Evolutionary conservation across 2,113 vertebrate species (phyloP), one percentile per base, ranked within the genome.

Genomic region (Diadophis punctatus): DNA sequence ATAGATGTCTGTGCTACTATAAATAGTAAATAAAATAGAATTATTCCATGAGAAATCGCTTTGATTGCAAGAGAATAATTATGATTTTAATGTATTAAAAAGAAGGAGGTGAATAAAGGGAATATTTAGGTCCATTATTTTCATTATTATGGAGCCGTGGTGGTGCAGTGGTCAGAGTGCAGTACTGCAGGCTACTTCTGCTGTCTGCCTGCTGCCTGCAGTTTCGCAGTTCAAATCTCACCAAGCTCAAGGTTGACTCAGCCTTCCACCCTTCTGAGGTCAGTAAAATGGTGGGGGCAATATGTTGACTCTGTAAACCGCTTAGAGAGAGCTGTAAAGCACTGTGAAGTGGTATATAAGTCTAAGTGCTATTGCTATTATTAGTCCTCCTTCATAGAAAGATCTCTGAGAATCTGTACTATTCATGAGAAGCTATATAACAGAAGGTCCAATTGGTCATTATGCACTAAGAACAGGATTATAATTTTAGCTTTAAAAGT

Each of bases 31-130:
- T 43, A 85, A n/a, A 90, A 63, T 55, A 52, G 68, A 80, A 80
- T 90, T 46, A 92, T 74, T n/a, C 11, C 56, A 18, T 3, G 23
- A 46, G 10, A 60, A 46, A 93, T 85, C 4, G n/a, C 89, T 80
- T 6, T 0, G 91, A 88, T 94, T 93, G 43, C 58, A 94, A 93
- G 88, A 52, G 23, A 93, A 94, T 94, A 92, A 6, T 0, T 0
- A 8, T 68, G 3, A 91, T 94, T 93, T 93, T 88, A 60, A 88
- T 74, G 20, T 56, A 80, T 63, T 27, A 89, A 49, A 91, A 46
- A 51, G 14, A 6, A 8, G 1, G 89, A 49, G 4, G 30, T 68
- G 23, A 30, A 58, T 39, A 80, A 49, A 27, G 34, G 1, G 18
- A 39, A 74, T 91, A 22, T 94, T 94, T 63, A 12, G 4, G 90